Evolutionary conservation across 2,797 vertebrate genomes (phyloP).

Genomic region (Tolypeutes matacus): DNA sequence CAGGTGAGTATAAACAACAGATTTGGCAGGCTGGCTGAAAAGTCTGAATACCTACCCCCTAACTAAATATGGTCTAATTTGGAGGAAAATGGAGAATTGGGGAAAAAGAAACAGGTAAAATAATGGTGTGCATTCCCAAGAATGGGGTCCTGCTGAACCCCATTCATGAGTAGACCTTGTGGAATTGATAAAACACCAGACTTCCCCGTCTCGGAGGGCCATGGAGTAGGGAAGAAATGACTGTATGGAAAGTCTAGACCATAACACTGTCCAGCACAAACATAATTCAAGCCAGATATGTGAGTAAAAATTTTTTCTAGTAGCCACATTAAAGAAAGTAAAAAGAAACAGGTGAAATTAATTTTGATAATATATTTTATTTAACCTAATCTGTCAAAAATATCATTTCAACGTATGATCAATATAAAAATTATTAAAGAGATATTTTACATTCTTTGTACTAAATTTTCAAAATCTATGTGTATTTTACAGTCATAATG

Average conservation of each 20-base stretch:
- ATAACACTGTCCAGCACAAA: not conserved
- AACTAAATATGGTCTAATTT: not conserved
- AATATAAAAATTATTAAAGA: slow-evolving; percentile 29
- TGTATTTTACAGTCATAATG: not conserved
- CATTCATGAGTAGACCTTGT: not conserved
- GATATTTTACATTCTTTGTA: slow-evolving; percentile 30
- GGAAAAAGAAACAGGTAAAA: not conserved
- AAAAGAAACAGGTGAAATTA: slow-evolving; percentile 27
- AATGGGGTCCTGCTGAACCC: not conserved
- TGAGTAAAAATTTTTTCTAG: not conserved
- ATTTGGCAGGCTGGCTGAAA: not conserved
- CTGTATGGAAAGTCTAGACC: not conserved
- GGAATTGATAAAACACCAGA: not conserved
- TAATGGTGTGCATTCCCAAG: not conserved
- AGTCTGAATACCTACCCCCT: not conserved
- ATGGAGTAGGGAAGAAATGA: not conserved
- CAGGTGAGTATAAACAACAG: not conserved
- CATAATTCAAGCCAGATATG: not conserved
- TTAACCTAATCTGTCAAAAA: not conserved
- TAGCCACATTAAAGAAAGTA: slow-evolving; percentile 55
- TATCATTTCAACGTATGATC: not conserved
- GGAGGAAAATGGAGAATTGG: not conserved
- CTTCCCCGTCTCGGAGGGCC: not conserved
- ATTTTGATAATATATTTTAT: slow-evolving; percentile 15
- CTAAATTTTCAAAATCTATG: slow-evolving; percentile 7